phyloP scores from a whole-genome alignment of 2,888 invertebrate genomes.

The Liodrosophila aerea region DNA sequence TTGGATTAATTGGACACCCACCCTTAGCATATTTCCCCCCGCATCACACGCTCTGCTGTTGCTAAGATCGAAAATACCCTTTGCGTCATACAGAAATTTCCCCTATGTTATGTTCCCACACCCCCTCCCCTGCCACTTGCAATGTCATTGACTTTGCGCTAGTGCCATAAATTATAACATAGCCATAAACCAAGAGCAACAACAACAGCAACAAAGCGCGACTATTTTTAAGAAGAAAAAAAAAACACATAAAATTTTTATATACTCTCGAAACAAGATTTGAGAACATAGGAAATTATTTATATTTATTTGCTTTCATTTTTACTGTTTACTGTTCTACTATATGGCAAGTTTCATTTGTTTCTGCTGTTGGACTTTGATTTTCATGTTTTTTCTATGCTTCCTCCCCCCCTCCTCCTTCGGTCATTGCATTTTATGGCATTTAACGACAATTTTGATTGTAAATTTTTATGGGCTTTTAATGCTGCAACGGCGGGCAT shows the following conservation, averaged over 20 bases:
- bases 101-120: conserved; percentile 48
- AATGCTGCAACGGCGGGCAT: conserved; percentile 34
- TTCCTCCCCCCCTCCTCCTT: too few relatives aligned
- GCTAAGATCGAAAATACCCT: conserved; percentile 47
- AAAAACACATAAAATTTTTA: conserved; percentile 49
- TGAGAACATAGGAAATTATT: conserved; percentile 29
- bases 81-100: too few relatives aligned
- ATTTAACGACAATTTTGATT: conserved; percentile 58
- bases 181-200: conserved; percentile 46
- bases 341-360: conserved; percentile 43
- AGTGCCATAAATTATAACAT: conserved; percentile 57
- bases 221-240: conserved; percentile 51
- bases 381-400: conserved; percentile 16
- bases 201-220: conserved; percentile 20
- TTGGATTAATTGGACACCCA: too few relatives aligned
- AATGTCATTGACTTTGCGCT: conserved; percentile 62
- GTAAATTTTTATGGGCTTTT: conserved; percentile 54
- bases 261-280: conserved; percentile 22
- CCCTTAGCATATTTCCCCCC: too few relatives aligned
- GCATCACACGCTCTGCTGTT: conserved; percentile 16
- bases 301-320: conserved; percentile 7
- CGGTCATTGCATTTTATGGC: conserved; percentile 46
- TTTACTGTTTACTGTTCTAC: too few relatives aligned
- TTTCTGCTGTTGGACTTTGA: conserved; percentile 41
- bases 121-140: conserved; percentile 24